A percentile compares a stretch with the other conserved stretches of the same genome.
Evolutionary conservation across 2,797 vertebrate species (phyloP).

Genomic region (Halcyon smyrnensis): DNA sequence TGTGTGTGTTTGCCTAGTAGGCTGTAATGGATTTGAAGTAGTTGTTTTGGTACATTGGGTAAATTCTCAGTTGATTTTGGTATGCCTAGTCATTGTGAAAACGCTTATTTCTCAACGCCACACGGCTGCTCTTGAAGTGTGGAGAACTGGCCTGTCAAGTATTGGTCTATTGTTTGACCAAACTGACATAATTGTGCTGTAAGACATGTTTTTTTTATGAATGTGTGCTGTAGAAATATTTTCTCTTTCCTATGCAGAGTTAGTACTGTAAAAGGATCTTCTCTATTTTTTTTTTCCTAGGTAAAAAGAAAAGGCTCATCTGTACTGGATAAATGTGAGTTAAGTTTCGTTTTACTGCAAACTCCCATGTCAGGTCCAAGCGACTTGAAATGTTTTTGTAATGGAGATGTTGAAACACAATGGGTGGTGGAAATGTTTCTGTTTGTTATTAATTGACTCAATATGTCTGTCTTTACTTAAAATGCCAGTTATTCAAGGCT

Average conservation of each 20-base stretch:
- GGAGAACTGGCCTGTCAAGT: constrained; percentile 9
- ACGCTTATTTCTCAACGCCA: constrained; percentile 46
- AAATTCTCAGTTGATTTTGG: constrained; percentile 52
- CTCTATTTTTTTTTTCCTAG: background rate
- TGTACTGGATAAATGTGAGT: background rate
- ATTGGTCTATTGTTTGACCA: constrained; percentile 8
- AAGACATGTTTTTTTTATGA: background rate
- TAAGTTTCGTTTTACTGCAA: background rate
- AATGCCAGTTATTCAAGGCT: background rate
- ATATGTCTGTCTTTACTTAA: background rate
- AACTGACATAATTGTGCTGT: background rate
- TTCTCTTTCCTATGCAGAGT: background rate
- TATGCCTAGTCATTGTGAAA: constrained; percentile 51
- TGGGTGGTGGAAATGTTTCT: constrained; percentile 38
- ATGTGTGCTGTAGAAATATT: background rate
- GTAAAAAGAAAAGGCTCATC: background rate
- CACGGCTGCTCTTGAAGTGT: constrained; percentile 29
- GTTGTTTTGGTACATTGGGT: constrained; percentile 58
- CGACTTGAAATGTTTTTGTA: constrained; percentile 45
- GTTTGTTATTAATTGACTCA: constrained; percentile 34
- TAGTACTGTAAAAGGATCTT: background rate
- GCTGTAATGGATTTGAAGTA: constrained; percentile 70
- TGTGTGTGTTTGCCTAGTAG: constrained; percentile 54
- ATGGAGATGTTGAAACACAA: constrained; percentile 44
- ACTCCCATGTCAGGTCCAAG: background rate